A percentile compares a stretch with the other conserved stretches of the same genome.
phyloP scores from a whole-genome alignment of 2,888 invertebrate species.

The Ligdia adustata region DNA sequence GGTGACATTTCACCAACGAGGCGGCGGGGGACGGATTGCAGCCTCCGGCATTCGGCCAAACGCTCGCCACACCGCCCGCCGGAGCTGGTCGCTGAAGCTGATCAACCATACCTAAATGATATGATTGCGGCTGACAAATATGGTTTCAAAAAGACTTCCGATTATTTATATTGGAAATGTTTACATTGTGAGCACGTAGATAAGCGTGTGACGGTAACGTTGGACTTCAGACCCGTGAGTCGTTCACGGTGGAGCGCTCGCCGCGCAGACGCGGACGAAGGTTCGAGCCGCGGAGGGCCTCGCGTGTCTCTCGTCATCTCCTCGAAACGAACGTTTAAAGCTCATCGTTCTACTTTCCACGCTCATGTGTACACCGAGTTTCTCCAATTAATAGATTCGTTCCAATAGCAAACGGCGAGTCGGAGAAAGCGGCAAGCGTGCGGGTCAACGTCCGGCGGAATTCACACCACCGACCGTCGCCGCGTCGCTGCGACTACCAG shows the following conservation, averaged over 20 bases:
- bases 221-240: background rate
- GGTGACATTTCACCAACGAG: slow-evolving; percentile 81
- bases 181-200: background rate
- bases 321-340: slow-evolving; percentile 49
- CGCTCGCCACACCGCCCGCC: slow-evolving; percentile 48
- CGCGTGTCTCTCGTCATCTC: slow-evolving; percentile 29
- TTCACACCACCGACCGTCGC: slow-evolving; percentile 74
- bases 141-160: no score
- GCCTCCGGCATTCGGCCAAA: slow-evolving; percentile 65
- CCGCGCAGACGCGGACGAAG: slow-evolving; percentile 1
- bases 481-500: no score
- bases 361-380: slow-evolving; percentile 83
- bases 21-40: slow-evolving; percentile 67
- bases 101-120: no score
- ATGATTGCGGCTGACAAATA: background rate
- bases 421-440: slow-evolving; percentile 77
- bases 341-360: slow-evolving; percentile 77
- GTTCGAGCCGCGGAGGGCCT: slow-evolving; percentile 32
- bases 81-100: slow-evolving; percentile 37
- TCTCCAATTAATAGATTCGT: slow-evolving; percentile 84
- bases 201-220: background rate
- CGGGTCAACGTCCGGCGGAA: slow-evolving; percentile 79
- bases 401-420: slow-evolving; percentile 81
- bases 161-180: no score
- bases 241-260: background rate